A percentile compares a stretch with the other conserved stretches of the same genome.
Evolutionary conservation across 2,888 invertebrate genomes (phyloP).

Genomic region (Tethea ocularis): DNA sequence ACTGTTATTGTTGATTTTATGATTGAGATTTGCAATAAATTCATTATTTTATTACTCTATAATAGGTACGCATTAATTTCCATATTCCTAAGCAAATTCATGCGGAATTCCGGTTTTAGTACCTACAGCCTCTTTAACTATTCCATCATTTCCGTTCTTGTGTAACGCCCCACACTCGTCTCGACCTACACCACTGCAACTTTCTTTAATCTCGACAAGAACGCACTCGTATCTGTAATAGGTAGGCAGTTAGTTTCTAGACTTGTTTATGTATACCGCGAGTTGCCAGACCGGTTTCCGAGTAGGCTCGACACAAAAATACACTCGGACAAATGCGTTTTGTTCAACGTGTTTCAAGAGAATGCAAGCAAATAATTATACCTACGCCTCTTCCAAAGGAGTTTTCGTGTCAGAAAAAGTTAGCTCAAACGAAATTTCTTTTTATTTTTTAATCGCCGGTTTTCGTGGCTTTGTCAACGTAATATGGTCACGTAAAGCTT

Average conservation of each 20-base stretch:
- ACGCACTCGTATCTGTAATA: constrained; percentile 24
- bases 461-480: constrained; percentile 29
- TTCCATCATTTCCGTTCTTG: constrained; percentile 41
- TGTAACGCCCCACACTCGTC: constrained; percentile 42
- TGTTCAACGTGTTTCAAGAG: constrained; percentile 28
- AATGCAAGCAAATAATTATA: not conserved
- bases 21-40: no score
- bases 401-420: constrained; percentile 1
- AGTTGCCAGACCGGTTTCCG: constrained; percentile 46
- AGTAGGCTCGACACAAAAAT: constrained; percentile 28
- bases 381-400: not conserved
- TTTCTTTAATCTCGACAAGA: constrained; percentile 64
- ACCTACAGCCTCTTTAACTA: not conserved
- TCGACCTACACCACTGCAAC: constrained; percentile 74
- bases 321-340: constrained; percentile 27
- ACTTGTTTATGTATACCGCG: constrained; percentile 37
- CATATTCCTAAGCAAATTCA: not conserved
- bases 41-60: no score
- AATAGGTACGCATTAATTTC: not conserved
- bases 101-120: not conserved
- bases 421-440: not conserved
- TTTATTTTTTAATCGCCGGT: constrained; percentile 14
- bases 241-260: constrained; percentile 49
- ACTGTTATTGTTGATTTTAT: no score
- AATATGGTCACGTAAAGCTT: constrained; percentile 27